These are phyloP conservation scores for Drosophila neonasuta DNA, from an alignment of 2,888 invertebrate species.

Conservation along the genomic window DNA sequence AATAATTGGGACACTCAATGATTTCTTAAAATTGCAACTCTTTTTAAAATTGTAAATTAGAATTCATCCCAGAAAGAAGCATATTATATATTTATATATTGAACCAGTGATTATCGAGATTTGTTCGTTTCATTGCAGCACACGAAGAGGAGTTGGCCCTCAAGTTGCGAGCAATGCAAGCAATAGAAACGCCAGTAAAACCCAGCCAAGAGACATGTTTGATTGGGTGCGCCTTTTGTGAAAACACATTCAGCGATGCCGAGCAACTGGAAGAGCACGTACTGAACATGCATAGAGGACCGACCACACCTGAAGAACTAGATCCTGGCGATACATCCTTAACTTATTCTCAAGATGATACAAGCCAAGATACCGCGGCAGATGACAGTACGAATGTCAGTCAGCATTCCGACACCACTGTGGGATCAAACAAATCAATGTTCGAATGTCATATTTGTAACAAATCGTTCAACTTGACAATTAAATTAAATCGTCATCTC, in stretches of 20 bases:
- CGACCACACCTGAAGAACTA: neutral
- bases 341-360: neutral
- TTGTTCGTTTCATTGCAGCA: conserved; percentile 25
- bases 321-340: neutral
- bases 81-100: too few relatives aligned
- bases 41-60: too few relatives aligned
- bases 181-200: neutral
- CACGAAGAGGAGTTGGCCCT: conserved; percentile 45
- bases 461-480: conserved; percentile 69
- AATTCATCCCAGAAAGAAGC: too few relatives aligned
- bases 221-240: conserved; percentile 70
- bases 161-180: conserved; percentile 14
- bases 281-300: conserved; percentile 23
- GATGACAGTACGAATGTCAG: neutral
- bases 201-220: conserved; percentile 6
- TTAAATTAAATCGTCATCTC: conserved; percentile 75
- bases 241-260: conserved; percentile 51
- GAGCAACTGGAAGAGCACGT: conserved; percentile 67
- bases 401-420: conserved; percentile 9
- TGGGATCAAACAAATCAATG: neutral
- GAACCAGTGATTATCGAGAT: too few relatives aligned
- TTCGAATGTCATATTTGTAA: conserved; percentile 64
- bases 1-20: too few relatives aligned
- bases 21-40: too few relatives aligned
- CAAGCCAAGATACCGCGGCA: neutral